Evolutionary conservation across 1,140 invertebrate species (phyloP), one percentile per base, ranked within the genome.

Genomic region (Acromyrmex heyeri): DNA sequence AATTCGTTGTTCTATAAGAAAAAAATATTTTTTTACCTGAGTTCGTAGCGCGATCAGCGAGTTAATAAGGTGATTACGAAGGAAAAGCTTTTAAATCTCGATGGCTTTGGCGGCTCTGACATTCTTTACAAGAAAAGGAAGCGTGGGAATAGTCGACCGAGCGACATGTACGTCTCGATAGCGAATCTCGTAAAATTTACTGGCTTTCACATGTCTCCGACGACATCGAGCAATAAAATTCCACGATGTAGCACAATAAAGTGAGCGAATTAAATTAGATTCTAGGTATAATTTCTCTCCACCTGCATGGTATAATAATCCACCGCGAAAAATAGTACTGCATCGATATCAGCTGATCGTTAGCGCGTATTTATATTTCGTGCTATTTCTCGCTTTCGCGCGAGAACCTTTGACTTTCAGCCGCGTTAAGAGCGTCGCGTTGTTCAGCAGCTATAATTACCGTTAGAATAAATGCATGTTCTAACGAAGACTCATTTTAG

Each of bases 221-320:
- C 69, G 79, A 83, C 79, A 75, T 14, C 55, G 53, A 48, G 79
- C 55, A 61, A 61, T 83, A 62, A 83, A 83, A 83, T 83, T 83
- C 7, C 69, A 38, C 44, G 24, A 27, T 44, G 30, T 6, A 16
- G 69, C 30, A 83, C 69, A 83, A 83, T 83, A 75, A 83, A 83
- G 14, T 73, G 69, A n/a, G 14, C 44, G 38, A 83, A 83, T 48
- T 83, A 83, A 83, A 72, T 72, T 69, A 67, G 24, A 38, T 62
- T 67, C 55, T 48, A 59, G n/a, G 27, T 34, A 34, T 34, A 61
- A 27, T 83, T 83, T 83, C 79, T 75, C 79, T 73, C 62, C 14
- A 48, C 27, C 62, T 38, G 62, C 48, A 48, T 24, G 14, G 16
- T 62, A n/a, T 50, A 50, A 83, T 83, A 73, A 83, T 34, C 69